These are phyloP conservation scores for Bombyx mandarina DNA, from an alignment of 1,140 invertebrate species.

Conservation along the genomic window DNA sequence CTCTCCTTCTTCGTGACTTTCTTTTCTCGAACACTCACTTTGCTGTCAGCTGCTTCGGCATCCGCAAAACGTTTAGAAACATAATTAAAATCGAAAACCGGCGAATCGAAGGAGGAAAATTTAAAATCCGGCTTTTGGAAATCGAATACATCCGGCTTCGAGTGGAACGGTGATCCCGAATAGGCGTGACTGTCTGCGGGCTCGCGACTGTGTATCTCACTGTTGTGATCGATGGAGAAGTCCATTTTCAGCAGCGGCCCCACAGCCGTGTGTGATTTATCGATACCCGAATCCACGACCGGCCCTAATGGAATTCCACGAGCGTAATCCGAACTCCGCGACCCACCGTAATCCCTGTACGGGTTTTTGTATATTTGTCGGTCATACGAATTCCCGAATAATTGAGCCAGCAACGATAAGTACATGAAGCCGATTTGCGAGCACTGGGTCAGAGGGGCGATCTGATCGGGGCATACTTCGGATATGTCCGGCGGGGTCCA, in stretches of 20 bases:
- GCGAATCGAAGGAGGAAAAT: constrained; percentile 6
- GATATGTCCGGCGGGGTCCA: constrained; percentile 74
- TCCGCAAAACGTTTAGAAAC: constrained; percentile 25
- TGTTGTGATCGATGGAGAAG: constrained; percentile 9
- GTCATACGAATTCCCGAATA: constrained; percentile 71
- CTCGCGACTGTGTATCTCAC: constrained; percentile 13
- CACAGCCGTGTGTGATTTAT: background rate
- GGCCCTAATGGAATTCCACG: background rate
- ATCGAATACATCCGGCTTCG: constrained; percentile 11
- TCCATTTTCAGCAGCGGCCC: constrained; percentile 3
- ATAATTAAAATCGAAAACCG: constrained; percentile 11
- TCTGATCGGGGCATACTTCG: constrained; percentile 61
- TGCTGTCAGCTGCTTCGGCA: constrained; percentile 25
- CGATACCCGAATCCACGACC: background rate
- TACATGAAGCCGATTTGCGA: constrained; percentile 72
- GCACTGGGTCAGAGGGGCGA: constrained; percentile 71
- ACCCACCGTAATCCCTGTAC: background rate
- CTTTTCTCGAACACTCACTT: constrained; percentile 17
- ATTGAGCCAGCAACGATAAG: constrained; percentile 67
- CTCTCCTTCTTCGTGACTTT: constrained; percentile 8
- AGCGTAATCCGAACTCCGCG: constrained; percentile 1
- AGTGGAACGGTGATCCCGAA: constrained; percentile 16
- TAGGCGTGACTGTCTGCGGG: constrained; percentile 12
- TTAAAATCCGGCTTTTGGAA: constrained; percentile 3
- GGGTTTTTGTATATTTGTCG: constrained; percentile 20